Evolutionary conservation across 2,888 invertebrate genomes (phyloP).

Genomic region (Nomada ferruginata): DNA sequence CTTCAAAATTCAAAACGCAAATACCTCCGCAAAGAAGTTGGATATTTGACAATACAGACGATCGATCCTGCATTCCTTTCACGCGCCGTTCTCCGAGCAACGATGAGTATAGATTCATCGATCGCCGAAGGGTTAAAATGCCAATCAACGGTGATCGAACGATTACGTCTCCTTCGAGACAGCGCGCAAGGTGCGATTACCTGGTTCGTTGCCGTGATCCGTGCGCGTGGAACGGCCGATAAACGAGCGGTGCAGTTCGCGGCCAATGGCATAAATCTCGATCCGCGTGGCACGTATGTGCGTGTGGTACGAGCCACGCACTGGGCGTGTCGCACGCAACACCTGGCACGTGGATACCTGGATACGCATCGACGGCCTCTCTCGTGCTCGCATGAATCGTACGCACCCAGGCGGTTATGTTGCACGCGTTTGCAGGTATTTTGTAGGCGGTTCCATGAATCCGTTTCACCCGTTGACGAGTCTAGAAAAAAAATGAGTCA

Average conservation of each 20-base stretch:
- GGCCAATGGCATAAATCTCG: conserved; percentile 75
- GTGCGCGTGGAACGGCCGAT: conserved; percentile 65
- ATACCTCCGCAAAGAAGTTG: not conserved
- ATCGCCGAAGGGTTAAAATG: no score
- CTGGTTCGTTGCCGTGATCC: conserved; percentile 49
- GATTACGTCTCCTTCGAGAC: conserved; percentile 4
- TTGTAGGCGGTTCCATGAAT: conserved; percentile 7
- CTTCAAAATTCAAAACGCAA: not conserved
- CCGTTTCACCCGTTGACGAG: conserved; percentile 7
- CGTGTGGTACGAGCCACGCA: conserved; percentile 73
- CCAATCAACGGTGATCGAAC: not conserved
- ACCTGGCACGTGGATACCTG: conserved; percentile 78
- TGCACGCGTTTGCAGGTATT: conserved; percentile 51
- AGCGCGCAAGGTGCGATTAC: conserved; percentile 32
- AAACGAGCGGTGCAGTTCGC: conserved; percentile 71
- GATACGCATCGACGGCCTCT: conserved; percentile 70
- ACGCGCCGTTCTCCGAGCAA: no score
- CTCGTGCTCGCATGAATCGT: conserved; percentile 58
- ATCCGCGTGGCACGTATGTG: conserved; percentile 71
- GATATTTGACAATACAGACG: no score
- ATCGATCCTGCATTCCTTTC: no score
- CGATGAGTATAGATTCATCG: no score
- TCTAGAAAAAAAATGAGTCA: conserved; percentile 6
- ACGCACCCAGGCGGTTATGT: conserved; percentile 32
- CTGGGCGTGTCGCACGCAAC: conserved; percentile 80